phyloP scores from a whole-genome alignment of 1,140 invertebrate species.

The Caenorhabditis brenneri region DNA sequence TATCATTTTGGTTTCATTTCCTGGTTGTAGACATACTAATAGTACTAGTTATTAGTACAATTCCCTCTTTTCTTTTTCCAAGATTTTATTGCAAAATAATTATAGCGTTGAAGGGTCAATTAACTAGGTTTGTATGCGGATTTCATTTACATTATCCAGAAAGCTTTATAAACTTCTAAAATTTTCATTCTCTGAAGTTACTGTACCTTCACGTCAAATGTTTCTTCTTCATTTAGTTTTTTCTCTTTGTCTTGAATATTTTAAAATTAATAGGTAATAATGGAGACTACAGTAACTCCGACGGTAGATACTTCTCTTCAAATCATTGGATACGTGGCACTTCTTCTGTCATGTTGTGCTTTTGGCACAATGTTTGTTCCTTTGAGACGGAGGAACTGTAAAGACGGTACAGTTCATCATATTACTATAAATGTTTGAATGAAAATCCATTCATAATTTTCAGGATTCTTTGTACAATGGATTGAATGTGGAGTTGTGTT shows the following conservation, averaged over 20 bases:
- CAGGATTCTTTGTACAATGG: conserved; percentile 69
- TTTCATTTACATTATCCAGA: not conserved
- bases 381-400: conserved; percentile 58
- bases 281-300: not conserved
- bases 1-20: conserved; percentile 12
- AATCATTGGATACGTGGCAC: conserved; percentile 57
- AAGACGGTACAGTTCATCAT: conserved; percentile 55
- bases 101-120: not conserved
- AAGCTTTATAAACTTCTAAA: too few species aligned
- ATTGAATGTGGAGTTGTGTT: conserved; percentile 65
- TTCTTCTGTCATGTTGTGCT: conserved; percentile 59
- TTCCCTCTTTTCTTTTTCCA: not conserved
- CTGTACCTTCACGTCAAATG: too few species aligned
- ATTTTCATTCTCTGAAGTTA: too few species aligned
- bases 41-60: not conserved
- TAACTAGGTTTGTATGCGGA: not conserved
- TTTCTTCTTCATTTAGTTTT: too few species aligned
- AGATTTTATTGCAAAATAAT: not conserved
- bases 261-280: not conserved
- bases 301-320: not conserved
- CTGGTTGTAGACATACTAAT: conserved; percentile 1
- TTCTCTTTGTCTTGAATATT: too few species aligned
- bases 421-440: not conserved
- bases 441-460: conserved; percentile 19
- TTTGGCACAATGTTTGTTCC: conserved; percentile 66